phyloP scores from a whole-genome alignment of 2,888 invertebrate genomes.

The Teleogryllus oceanicus region DNA sequence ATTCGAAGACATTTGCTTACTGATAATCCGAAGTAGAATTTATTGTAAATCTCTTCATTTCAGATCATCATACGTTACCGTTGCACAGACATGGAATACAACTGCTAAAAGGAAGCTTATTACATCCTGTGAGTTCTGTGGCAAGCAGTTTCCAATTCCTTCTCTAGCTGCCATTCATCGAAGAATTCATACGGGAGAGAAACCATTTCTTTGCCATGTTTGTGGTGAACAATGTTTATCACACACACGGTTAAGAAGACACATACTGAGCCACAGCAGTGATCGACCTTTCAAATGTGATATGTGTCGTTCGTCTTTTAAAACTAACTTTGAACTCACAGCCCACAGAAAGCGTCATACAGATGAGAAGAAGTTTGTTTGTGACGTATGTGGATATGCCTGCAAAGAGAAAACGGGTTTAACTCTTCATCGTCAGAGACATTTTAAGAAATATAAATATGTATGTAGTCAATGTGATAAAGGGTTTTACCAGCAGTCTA shows the following conservation, averaged over 20 bases:
- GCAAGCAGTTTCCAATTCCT: not conserved
- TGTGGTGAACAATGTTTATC: conserved; percentile 19
- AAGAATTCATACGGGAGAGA: conserved; percentile 21
- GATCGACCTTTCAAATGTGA: conserved; percentile 23
- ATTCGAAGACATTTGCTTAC: no score
- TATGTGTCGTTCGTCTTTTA: conserved; percentile 22
- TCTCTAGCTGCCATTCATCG: not conserved
- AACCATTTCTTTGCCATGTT: not conserved
- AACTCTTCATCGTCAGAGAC: conserved; percentile 30
- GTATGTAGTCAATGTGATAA: conserved; percentile 42
- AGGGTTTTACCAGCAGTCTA: conserved; percentile 38
- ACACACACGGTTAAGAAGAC: not conserved
- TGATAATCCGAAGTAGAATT: no score
- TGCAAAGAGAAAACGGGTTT: conserved; percentile 4
- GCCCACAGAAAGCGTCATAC: conserved; percentile 23
- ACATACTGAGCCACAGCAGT: not conserved
- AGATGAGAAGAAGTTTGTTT: conserved; percentile 3
- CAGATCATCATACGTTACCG: no score
- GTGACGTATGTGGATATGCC: conserved; percentile 28
- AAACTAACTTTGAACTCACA: not conserved
- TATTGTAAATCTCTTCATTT: no score
- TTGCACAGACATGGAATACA: no score
- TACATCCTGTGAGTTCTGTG: not conserved
- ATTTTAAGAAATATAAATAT: conserved; percentile 34
- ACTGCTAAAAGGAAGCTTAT: not conserved